phyloP scores from a whole-genome alignment of 2,888 invertebrate species.

The Pachymerium ferrugineum region DNA sequence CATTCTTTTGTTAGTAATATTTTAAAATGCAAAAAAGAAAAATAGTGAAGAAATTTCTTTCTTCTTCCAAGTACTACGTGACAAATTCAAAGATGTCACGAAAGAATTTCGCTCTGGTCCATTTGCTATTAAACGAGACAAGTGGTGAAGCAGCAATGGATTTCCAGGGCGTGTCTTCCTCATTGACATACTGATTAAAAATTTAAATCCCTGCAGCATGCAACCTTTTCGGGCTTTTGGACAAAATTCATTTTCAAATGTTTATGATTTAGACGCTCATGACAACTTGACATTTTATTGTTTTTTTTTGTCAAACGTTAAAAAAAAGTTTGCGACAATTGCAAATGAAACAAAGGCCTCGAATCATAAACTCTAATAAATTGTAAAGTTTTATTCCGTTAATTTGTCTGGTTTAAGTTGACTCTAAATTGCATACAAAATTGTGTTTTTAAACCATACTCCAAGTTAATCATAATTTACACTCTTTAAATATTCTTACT shows the following conservation, averaged over 20 bases:
- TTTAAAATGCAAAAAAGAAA: no score
- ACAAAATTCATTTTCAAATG: neutral
- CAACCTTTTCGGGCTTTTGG: neutral
- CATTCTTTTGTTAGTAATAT: no score
- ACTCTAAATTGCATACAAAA: neutral
- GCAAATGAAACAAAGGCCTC: no score
- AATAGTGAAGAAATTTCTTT: no score
- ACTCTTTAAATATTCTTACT: neutral
- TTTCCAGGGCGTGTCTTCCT: neutral
- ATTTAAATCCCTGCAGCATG: neutral
- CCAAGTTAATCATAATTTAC: neutral
- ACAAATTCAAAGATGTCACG: neutral
- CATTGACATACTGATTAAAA: neutral
- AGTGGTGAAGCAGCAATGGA: neutral
- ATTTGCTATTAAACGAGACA: neutral
- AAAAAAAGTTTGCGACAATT: no score
- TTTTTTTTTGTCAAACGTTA: neutral
- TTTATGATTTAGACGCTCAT: neutral
- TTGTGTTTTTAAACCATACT: neutral
- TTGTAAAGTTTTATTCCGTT: no score
- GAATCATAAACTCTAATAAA: no score
- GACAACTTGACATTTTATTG: neutral
- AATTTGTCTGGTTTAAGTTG: no score
- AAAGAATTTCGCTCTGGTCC: neutral
- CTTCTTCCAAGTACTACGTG: no score